Percentiles rank a stretch among this genome's conserved stretches.
Conservation (phyloP, 2,888 invertebrate species). For the Erebia epiphron region DNA sequence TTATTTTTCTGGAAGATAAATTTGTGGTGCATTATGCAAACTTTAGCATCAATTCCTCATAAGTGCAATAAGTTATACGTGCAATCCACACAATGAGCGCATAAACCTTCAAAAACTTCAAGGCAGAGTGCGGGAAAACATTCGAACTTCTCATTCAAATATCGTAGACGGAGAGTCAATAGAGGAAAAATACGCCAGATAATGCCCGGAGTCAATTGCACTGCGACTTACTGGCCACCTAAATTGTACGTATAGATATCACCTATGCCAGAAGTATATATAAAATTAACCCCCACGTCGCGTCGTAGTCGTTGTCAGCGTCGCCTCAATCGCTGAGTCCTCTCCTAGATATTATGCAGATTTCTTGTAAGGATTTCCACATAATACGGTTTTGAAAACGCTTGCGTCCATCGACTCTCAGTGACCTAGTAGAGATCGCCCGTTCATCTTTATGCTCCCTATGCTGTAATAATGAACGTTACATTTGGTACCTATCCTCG, state of each 20-base stretch:
- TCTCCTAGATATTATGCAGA: not conserved
- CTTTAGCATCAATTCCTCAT: not conserved
- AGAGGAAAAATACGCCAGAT: not conserved
- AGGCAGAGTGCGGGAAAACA: slow-evolving; percentile 8
- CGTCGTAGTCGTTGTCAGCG: too few species aligned
- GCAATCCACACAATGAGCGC: slow-evolving; percentile 6
- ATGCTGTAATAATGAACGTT: too few species aligned
- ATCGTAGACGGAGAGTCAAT: not conserved
- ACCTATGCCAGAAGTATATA: too few species aligned
- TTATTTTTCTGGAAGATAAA: too few species aligned
- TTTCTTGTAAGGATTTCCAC: not conserved
- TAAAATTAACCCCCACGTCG: too few species aligned
- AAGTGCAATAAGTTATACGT: slow-evolving; percentile 11
- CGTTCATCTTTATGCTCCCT: not conserved
- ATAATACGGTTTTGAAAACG: not conserved
- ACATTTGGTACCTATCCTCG: too few species aligned
- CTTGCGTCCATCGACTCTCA: not conserved
- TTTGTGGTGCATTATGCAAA: not conserved
- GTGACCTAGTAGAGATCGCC: not conserved
- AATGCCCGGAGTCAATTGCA: too few species aligned
- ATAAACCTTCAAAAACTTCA: not conserved
- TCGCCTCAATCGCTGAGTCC: too few species aligned
- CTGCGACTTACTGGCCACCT: too few species aligned
- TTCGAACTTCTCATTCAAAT: slow-evolving; percentile 12
- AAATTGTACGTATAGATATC: too few species aligned